Base-by-base conservation (phyloP, 1,140 invertebrate genomes). In the Macrosteles quadrilineatus region DNA sequence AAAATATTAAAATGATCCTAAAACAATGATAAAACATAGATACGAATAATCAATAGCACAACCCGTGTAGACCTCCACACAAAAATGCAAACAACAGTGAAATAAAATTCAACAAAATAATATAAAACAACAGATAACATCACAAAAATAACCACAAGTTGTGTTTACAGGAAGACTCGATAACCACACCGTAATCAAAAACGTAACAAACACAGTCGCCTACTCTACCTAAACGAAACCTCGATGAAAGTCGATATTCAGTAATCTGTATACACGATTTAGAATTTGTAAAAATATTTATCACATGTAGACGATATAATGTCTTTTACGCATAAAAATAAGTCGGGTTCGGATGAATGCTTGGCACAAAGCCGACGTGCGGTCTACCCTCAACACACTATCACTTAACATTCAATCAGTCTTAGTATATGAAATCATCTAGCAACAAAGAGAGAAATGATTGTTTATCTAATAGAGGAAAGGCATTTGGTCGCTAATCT, bases 241-340 rank as follows among this genome's bases (percentile, higher is more conserved):
- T 59, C 6, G 27, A 59, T 59, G 23, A 36, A 36, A 36, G 14
- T 36, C 14, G 32, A 36, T 36, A 36, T 36, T 36, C 32, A 6
- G 32, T 36, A 50, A 50, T 59, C 25, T 59, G 55, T 59, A 59
- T 59, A 59, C 55, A 59, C 27, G 55, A 59, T 59, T 59, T 59
- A 59, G 55, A 59, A 59, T 59, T 59, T 59, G 55, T 59, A 59
- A 59, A 59, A 59, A 59, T 59, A 59, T 59, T 2, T 59, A 59
- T 59, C 55, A 59, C 55, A 59, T 27, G n/a, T 23, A 19, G 55
- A 59, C 55, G 55, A 59, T 59, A 59, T 59, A 59, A 59, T 59
- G 55, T 59, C 55, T 59, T 59, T 59, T 59, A 59, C n/a, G 55
- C 55, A 59, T 59, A 59, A 59, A 59, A 59, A 59, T 59, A 59